A percentile compares a stretch with the other conserved stretches of the same genome.
phyloP scores from a whole-genome alignment of 2,888 invertebrate species.

The Eustalomyia histrio region DNA sequence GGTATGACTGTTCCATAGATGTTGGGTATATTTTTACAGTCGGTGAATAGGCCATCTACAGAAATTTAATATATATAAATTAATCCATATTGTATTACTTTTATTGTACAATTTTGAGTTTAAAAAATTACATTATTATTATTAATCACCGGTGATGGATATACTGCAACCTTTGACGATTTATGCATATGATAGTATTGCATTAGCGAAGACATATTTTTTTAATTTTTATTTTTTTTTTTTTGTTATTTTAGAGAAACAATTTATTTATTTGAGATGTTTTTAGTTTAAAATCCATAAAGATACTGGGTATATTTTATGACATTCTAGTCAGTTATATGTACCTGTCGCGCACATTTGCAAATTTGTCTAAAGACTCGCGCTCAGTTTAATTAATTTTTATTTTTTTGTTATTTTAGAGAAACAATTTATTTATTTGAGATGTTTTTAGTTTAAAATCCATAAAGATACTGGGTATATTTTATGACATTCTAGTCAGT shows the following conservation, averaged over 20 bases:
- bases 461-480: slow-evolving; percentile 35
- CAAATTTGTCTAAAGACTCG: slow-evolving; percentile 72
- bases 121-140: slow-evolving; percentile 48
- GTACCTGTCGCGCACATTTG: slow-evolving; percentile 44
- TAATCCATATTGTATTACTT: neutral
- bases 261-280: slow-evolving; percentile 10
- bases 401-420: too few relatives aligned
- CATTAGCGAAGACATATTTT: slow-evolving; percentile 48
- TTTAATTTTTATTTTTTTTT: too few relatives aligned
- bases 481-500: neutral
- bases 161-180: slow-evolving; percentile 12
- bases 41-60: slow-evolving; percentile 21
- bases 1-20: slow-evolving; percentile 19
- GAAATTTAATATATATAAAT: neutral
- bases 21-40: slow-evolving; percentile 22
- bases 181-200: slow-evolving; percentile 46
- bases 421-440: neutral
- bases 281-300: neutral
- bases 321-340: slow-evolving; percentile 13
- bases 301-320: slow-evolving; percentile 32
- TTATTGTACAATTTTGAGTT: neutral
- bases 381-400: slow-evolving; percentile 69
- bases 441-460: slow-evolving; percentile 14
- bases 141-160: slow-evolving; percentile 19
- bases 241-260: too few relatives aligned